phyloP scores from a whole-genome alignment of 2,797 vertebrate genomes.

The Dendrocincla fuliginosa region DNA sequence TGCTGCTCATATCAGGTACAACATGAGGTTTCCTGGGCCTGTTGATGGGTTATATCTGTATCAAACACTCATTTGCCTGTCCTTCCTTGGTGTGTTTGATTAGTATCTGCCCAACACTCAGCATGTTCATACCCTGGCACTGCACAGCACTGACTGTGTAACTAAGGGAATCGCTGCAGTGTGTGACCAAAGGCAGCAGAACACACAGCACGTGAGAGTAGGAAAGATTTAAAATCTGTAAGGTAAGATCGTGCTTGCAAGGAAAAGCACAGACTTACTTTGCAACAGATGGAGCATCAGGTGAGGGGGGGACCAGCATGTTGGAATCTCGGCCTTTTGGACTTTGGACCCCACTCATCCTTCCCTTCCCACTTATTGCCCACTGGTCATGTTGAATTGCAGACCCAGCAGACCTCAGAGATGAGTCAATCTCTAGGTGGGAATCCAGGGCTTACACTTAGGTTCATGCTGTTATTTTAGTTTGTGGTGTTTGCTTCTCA shows the following conservation, averaged over 20 bases:
- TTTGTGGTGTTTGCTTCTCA: slow-evolving; percentile 61
- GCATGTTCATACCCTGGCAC: rapidly evolving
- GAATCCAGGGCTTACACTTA: slow-evolving; percentile 29
- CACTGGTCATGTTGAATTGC: not conserved
- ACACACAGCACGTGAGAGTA: not conserved
- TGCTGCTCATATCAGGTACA: not conserved
- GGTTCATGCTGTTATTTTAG: slow-evolving; percentile 67
- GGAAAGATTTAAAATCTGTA: not conserved
- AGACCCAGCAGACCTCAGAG: not conserved
- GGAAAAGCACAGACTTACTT: not conserved
- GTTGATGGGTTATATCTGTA: not conserved
- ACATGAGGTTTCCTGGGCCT: not conserved
- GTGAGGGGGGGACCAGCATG: not conserved
- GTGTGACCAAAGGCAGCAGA: not conserved
- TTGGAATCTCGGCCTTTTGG: not conserved
- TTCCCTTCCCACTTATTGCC: not conserved
- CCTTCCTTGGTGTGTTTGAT: not conserved
- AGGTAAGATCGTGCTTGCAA: rapidly evolving
- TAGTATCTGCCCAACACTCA: not conserved
- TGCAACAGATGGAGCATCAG: not conserved
- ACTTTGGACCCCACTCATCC: not conserved
- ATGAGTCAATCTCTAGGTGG: slow-evolving; percentile 52
- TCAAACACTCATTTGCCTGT: not conserved
- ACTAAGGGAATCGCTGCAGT: not conserved
- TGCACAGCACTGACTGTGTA: rapidly evolving